Base-by-base conservation (phyloP, 64 coral and sea anemone genomes). In the Dendrophyllia cribrosa region DNA sequence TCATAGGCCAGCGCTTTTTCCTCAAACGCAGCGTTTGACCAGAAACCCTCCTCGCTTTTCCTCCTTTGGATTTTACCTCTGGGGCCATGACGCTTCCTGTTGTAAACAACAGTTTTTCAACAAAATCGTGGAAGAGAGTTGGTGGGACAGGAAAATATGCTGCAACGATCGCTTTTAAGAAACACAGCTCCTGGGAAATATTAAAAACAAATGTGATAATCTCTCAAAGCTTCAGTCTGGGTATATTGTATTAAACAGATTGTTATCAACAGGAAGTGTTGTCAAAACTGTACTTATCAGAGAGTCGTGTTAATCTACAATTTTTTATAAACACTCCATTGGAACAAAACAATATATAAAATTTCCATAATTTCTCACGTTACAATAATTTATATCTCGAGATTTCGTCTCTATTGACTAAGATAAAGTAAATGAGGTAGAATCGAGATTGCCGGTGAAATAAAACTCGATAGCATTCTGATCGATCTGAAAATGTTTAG, bases 1-100 rank as follows among this genome's bases (percentile, higher is more conserved):
- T 49, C 8, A 67, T 19, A 67, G 45, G 20, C 80, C 80, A 83
- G 8, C 61, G 80, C 20, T 67, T 83, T 67, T 66, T 83, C 43
- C 80, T 83, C 80, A 51, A 48, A 50, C 80, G 80, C 17, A 83
- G 4, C n/a, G 78, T 20, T 82, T 82, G 78, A 12, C 80, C 80
- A 5, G 43, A 83, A 1, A 21, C 8, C 2, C 80, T 43, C 25
- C 10, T 83, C 51, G 19, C 45, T 64, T 64, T 80, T 3, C 20
- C 55, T 5, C 26, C 23, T 26, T 65, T 83, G 20, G 80, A 67
- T 83, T 66, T 83, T 22, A 83, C 34, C 21, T 50, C 80, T 16
- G 80, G 80, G 51, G 58, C 80, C 80, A 83, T 83, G 51, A 60
- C 59, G 15, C 8, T 59, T 77, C 12, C 34, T 75, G 14, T 4